Evolutionary conservation across 2,888 invertebrate genomes (phyloP).

Genomic region (Drosophila nr. fundita): DNA sequence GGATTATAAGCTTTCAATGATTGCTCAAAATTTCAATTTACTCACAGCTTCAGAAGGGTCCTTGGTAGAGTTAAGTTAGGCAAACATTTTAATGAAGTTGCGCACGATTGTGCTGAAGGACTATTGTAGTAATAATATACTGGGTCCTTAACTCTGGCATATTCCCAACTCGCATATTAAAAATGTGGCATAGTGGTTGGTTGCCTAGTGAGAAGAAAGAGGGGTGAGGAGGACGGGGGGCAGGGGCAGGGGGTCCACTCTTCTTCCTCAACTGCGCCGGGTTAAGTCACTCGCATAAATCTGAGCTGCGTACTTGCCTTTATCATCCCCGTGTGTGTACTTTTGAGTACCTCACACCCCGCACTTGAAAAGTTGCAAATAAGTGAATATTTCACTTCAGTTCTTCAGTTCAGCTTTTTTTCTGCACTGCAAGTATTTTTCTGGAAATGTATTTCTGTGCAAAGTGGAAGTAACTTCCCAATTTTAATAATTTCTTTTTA

Average conservation of each 20-base stretch:
- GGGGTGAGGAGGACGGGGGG: neutral
- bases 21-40: constrained; percentile 9
- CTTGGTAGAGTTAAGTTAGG: constrained; percentile 36
- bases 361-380: neutral
- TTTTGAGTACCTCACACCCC: neutral
- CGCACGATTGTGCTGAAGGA: constrained; percentile 8
- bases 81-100: constrained; percentile 55
- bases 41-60: constrained; percentile 13
- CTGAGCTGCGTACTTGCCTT: neutral
- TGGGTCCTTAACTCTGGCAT: constrained; percentile 10
- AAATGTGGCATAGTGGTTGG: constrained; percentile 47
- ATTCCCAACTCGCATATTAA: constrained; percentile 25
- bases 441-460: neutral
- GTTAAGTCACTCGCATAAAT: constrained; percentile 12
- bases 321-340: constrained; percentile 4
- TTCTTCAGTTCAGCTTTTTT: neutral
- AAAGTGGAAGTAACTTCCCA: neutral
- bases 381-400: neutral
- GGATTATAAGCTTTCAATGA: neutral
- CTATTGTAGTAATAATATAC: constrained; percentile 10
- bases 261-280: constrained; percentile 3
- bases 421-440: neutral
- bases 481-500: neutral
- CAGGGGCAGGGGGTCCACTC: neutral
- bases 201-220: constrained; percentile 13